Evolutionary conservation across 2,888 invertebrate genomes (phyloP), one percentile per base, ranked within the genome.

Genomic region (Kuschelorhynchus macadamiae): DNA sequence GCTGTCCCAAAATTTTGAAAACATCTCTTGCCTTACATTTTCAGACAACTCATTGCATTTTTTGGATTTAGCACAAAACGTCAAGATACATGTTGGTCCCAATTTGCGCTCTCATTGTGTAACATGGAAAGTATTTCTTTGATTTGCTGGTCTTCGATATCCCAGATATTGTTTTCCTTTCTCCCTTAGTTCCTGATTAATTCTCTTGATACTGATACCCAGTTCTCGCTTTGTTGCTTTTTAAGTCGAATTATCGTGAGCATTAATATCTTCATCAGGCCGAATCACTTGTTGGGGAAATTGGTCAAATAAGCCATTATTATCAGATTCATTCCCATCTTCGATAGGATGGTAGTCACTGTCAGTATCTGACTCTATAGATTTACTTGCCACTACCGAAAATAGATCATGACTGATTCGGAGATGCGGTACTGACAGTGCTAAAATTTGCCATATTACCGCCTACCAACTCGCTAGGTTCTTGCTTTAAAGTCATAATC

Each of bases 91-190:
- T 20, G 44, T 16, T 56, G 46, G 17, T 9, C 55, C 64, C 32
- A 64, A 18, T 17, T 44, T 56, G 18, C 64, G 30, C 44, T 17
- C 41, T 30, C 47, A 56, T 12, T 64, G 32, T 14, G 16, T 56
- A 46, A 41, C 64, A 21, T 64, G 64, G 46, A 64, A 64, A 21
- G 64, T 64, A 30, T 56, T 64, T 44, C 39, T 21, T 56, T 49
- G 64, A 30, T 64, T 64, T 32, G 42, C 33, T 42, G 63, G 63
- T 42, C 63, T 53, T 55, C 55, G 33, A 21, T 44, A 56, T 39
- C 64, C 56, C 33, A 55, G 16, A 33, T 55, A 56, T 8, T 9
- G 7, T 64, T 64, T 64, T n/a, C 64, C 56, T 56, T 64, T 64
- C 47, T 56, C 55, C 21, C 64, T 64, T n/a, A 56, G 33, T 39